Evolutionary conservation across 2,797 vertebrate genomes (phyloP), one percentile per base, ranked within the genome.

Genomic region (Petrocephalus sullivani): DNA sequence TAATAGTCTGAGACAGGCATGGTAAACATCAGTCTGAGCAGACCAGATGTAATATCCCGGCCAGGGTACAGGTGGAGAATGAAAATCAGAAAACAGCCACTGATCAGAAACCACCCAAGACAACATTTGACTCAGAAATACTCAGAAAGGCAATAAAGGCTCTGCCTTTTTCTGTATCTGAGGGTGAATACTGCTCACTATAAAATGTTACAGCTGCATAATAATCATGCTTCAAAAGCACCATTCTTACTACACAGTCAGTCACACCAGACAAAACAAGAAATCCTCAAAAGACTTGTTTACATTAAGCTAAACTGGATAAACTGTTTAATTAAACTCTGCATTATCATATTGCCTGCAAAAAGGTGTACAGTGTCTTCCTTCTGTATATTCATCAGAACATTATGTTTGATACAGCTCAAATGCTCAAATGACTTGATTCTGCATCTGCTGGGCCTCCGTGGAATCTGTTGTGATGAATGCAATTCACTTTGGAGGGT

Each of bases 361-460:
- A 5, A 46, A 61, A 88, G 41, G 7, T 71, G 89, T 91, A 91
- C 4, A 51, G 89, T 86, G 56, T 89, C 90, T 91, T 93, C 3
- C 8, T 85, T 85, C 49, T 21, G 85, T 16, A 41, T 71, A 49
- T 49, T 91, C 91, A 75, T 91, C 92, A 87, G 37, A 85, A 92
- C 89, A 88, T 57, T 89, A 89, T 87, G 16, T 57, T 21, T 87
- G 67, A 81, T 87, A 53, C 51, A 78, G 6, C 53, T 75, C 53
- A 21, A 28, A 56, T 53, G 10, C 23, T 28, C 51, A n/a, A 9
- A 28, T 41, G 6, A 7, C 64, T 41, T 58, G 7, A 2, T 81
- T 41, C 67, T 37, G 23, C 71, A 37, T 33, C 19, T 78, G 16
- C 56, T 81, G 54, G 19, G 87, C 64, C 9, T 83, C 46, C 49